These are phyloP conservation scores for Misgurnus mizolepis DNA, from an alignment of 2,113 vertebrate species.

Conservation along the genomic window DNA sequence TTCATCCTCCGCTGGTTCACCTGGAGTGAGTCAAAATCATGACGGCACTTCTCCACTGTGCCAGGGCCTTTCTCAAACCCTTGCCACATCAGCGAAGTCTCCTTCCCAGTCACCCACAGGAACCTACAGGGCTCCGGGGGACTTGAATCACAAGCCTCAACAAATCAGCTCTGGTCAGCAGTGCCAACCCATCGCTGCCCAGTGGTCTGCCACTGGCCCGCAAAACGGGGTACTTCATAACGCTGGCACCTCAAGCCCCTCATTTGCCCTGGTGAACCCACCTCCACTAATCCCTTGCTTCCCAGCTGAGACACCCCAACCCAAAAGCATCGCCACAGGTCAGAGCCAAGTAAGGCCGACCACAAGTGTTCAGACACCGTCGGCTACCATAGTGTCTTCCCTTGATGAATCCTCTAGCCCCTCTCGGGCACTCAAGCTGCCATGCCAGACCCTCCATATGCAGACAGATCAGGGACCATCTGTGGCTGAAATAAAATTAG, in stretches of 20 bases:
- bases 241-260: not conserved
- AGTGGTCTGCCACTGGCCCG: constrained; percentile 22
- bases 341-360: not conserved
- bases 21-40: constrained; percentile 47
- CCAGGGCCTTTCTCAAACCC: constrained; percentile 54
- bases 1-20: constrained; percentile 29
- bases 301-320: constrained; percentile 37
- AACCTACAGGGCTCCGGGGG: constrained; percentile 63
- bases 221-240: constrained; percentile 60
- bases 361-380: not conserved
- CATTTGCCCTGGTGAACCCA: constrained; percentile 5
- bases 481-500: constrained; percentile 85
- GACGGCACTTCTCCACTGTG: constrained; percentile 8
- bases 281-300: not conserved
- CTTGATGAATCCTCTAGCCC: constrained; percentile 60
- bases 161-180: constrained; percentile 46
- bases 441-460: constrained; percentile 75
- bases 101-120: constrained; percentile 61
- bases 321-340: constrained; percentile 6
- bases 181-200: constrained; percentile 46
- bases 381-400: constrained; percentile 39
- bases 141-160: constrained; percentile 56
- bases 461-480: constrained; percentile 79
- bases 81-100: constrained; percentile 40
- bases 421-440: constrained; percentile 70